Percentiles rank a stretch among this genome's conserved stretches.
Evolutionary conservation across 2,888 invertebrate species (phyloP).

Genomic region (Volucella bombylans): DNA sequence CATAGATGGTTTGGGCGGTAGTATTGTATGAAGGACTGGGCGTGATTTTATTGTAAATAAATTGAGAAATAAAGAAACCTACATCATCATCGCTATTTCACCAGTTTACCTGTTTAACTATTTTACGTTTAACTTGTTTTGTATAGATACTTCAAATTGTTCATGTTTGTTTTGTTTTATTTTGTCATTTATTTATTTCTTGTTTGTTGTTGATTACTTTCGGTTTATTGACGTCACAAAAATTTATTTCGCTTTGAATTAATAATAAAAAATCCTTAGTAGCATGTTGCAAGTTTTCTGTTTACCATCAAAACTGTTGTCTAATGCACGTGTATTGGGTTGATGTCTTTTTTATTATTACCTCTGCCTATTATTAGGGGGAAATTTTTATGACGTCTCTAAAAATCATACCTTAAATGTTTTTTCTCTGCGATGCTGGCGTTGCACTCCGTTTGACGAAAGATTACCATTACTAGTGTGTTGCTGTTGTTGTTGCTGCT

Average conservation of each 20-base stretch:
- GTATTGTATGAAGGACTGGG: too few relatives aligned
- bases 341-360: slow-evolving; percentile 70
- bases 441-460: slow-evolving; percentile 76
- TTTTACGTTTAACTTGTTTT: too few relatives aligned
- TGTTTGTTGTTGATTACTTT: slow-evolving; percentile 34
- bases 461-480: slow-evolving; percentile 67
- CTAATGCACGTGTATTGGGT: slow-evolving; percentile 43
- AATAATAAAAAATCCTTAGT: slow-evolving; percentile 78
- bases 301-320: slow-evolving; percentile 35
- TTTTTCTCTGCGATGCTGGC: slow-evolving; percentile 81
- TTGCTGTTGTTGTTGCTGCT: slow-evolving; percentile 69
- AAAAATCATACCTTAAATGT: slow-evolving; percentile 83
- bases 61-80: too few relatives aligned
- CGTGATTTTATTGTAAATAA: too few relatives aligned
- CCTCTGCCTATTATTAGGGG: slow-evolving; percentile 74
- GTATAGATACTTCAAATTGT: slow-evolving; percentile 34
- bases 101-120: too few relatives aligned
- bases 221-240: slow-evolving; percentile 82
- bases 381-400: slow-evolving; percentile 83
- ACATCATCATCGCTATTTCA: too few relatives aligned
- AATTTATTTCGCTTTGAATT: slow-evolving; percentile 82
- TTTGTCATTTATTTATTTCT: slow-evolving; percentile 57
- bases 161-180: slow-evolving; percentile 48
- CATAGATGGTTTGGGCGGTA: too few relatives aligned
- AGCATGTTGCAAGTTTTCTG: slow-evolving; percentile 49